Evolutionary conservation across 2,797 vertebrate genomes (phyloP).

Genomic region (Micrastur ruficollis): DNA sequence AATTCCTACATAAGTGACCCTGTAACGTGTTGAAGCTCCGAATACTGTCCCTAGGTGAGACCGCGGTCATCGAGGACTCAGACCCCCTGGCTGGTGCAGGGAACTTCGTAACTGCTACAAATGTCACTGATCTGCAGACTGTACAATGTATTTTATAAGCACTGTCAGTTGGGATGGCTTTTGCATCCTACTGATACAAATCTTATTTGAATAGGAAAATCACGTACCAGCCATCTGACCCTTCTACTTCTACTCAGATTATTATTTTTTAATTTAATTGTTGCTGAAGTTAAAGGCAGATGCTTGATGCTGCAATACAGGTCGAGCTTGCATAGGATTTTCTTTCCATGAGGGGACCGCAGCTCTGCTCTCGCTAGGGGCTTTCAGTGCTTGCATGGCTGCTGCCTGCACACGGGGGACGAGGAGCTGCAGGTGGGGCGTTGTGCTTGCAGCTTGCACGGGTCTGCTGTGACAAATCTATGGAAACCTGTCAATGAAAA

Average conservation of each 20-base stretch:
- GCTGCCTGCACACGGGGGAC: not conserved
- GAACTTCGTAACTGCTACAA: not conserved
- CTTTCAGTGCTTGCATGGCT: not conserved
- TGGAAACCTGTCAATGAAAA: not conserved
- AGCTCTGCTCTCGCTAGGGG: not conserved
- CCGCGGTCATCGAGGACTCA: accelerated
- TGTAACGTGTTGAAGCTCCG: not conserved
- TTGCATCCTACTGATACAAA: accelerated
- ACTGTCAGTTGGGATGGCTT: not conserved
- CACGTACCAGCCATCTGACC: not conserved
- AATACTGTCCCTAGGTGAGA: not conserved
- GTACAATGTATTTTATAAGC: not conserved
- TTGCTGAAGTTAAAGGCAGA: not conserved
- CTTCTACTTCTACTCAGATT: not conserved
- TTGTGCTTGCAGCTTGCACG: not conserved
- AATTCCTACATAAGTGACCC: not conserved
- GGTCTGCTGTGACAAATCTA: not conserved
- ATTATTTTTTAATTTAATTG: not conserved
- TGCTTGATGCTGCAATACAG: not conserved
- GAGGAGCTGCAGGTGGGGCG: not conserved
- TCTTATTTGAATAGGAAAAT: not conserved
- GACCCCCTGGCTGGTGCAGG: not conserved
- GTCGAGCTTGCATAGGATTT: not conserved
- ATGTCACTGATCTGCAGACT: not conserved
- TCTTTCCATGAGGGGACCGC: not conserved